Base-by-base conservation (phyloP, 2,888 invertebrate genomes). In the Diarsia rubi region DNA sequence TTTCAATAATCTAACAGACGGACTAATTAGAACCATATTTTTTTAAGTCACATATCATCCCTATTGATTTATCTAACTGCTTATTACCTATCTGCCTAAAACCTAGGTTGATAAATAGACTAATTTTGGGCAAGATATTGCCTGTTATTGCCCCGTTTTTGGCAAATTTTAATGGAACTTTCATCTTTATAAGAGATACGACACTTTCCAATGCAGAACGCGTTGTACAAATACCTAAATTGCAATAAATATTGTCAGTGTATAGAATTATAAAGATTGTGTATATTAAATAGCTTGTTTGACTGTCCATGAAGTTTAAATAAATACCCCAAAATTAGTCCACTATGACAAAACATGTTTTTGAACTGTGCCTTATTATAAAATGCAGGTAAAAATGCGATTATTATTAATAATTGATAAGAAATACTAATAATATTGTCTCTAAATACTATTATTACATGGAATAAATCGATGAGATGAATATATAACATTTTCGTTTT, bases 381-480 rank as follows among this genome's bases (percentile, higher is more conserved):
- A 72, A 75, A 82, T 60, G 75, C 81, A 37, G 63, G 84, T 82
- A 82, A 80, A 82, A 82, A 84, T 84, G 72, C 81, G 59, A 63
- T 76, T 69, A 75, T 21, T 60, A 78, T 19, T 73, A 73, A 49
- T 74, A 75, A 68, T 83, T 70, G 65, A 62, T 83, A 71, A 74
- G 65, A 66, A 80, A 72, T 75, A 82, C 71, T 82, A 80, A 49
- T 75, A 63, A 80, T 82, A 82, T 82, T 84, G 82, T 82, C 84
- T 45, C 81, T 82, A 66, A 81, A 81, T 78, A 78, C 71, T 74
- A 85, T 52, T 45, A 72, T 67, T 82, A 84, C 19, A 42, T 84
- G 84, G 72, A 80, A 75, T 75, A 31, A 66, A 47, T 59, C 27
- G 27, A 75, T 81, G 81, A 82, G 65, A 60, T 64, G 16, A 31